Conservation (phyloP, 2,113 vertebrate genomes). For the Antechinus flavipes region DNA sequence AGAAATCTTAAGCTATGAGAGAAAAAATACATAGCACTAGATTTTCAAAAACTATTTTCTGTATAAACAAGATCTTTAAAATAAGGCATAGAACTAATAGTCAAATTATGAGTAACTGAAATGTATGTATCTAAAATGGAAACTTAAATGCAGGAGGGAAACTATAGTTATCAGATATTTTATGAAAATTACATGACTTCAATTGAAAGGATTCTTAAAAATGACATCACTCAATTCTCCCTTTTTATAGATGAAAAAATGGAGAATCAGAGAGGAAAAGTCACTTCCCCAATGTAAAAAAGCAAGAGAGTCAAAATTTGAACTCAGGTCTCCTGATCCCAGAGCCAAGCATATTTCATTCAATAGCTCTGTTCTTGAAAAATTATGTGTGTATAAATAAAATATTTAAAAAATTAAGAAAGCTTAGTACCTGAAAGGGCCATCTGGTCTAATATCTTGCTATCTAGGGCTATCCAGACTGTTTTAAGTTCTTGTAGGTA, state of each 20-base stretch:
- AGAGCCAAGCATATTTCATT: background rate
- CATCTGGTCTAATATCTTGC: background rate
- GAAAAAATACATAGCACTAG: constrained; percentile 38
- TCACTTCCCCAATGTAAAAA: background rate
- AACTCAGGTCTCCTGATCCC: background rate
- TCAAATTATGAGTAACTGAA: constrained; percentile 2
- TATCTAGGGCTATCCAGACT: background rate
- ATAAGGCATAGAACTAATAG: constrained; percentile 5
- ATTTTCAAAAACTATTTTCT: constrained; percentile 49
- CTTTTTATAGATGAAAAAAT: background rate
- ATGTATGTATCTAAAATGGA: constrained; percentile 25
- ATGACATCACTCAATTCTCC: background rate
- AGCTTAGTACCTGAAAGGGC: background rate
- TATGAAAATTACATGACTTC: background rate
- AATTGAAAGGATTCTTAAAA: background rate
- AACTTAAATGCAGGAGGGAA: background rate
- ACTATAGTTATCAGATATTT: background rate
- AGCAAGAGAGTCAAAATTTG: background rate
- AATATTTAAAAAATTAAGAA: background rate
- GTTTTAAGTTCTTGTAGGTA: background rate
- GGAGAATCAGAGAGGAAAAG: background rate
- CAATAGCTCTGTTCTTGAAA: background rate
- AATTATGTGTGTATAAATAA: background rate
- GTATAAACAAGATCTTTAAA: constrained; percentile 27
- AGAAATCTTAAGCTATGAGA: constrained; percentile 41